phyloP scores from a whole-genome alignment of 2,797 vertebrate genomes.

The Periophthalmus magnuspinnatus region DNA sequence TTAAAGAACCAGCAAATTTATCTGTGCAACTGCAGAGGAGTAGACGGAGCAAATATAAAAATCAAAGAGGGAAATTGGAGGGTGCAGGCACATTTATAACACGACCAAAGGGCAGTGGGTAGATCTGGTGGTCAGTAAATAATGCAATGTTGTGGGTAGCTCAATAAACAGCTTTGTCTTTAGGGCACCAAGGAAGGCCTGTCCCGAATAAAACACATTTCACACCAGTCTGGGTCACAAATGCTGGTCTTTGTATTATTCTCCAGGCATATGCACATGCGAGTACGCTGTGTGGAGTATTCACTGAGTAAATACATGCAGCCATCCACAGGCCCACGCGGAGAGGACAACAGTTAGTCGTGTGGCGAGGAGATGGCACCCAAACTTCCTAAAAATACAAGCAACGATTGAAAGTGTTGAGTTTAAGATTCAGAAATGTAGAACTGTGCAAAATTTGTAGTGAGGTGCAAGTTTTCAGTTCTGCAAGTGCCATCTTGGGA shows the following conservation, averaged over 20 bases:
- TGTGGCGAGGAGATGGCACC: slow-evolving; percentile 62
- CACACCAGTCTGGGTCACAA: slow-evolving; percentile 74
- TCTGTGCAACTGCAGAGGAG: slow-evolving; percentile 1
- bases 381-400: slow-evolving; percentile 43
- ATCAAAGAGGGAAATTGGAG: neutral
- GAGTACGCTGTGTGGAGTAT: slow-evolving; percentile 49
- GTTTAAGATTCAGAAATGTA: neutral
- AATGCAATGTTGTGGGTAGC: slow-evolving; percentile 57
- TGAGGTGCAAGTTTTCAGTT: neutral
- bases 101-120: slow-evolving; percentile 40
- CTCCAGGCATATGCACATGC: slow-evolving; percentile 50
- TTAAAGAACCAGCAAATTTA: slow-evolving; percentile 13
- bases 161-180: slow-evolving; percentile 77
- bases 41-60: slow-evolving; percentile 10
- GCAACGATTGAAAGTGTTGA: neutral
- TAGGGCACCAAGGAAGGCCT: slow-evolving; percentile 44
- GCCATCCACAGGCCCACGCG: slow-evolving; percentile 51
- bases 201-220: slow-evolving; percentile 72
- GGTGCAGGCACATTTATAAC: slow-evolving; percentile 35
- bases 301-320: slow-evolving; percentile 62
- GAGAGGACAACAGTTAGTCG: slow-evolving; percentile 42
- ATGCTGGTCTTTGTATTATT: slow-evolving; percentile 52
- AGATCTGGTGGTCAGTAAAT: slow-evolving; percentile 55
- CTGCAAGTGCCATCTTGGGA: neutral
- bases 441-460: neutral